Evolutionary conservation across 1,140 invertebrate genomes (phyloP), one percentile per base, ranked within the genome.

Genomic region (Ericerus pela): DNA sequence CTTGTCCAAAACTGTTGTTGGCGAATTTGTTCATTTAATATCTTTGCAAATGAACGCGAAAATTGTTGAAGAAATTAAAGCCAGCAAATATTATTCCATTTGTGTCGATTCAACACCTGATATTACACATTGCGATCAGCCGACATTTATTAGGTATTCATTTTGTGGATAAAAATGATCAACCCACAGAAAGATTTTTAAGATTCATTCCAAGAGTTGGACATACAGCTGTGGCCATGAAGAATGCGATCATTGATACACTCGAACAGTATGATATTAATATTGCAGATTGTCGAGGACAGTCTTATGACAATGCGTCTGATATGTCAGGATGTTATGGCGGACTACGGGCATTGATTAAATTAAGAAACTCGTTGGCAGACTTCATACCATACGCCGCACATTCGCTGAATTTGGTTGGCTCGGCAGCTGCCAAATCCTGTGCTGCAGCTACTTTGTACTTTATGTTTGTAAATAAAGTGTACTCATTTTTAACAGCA

Each of bases 281-380:
- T 68, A 62, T 51, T 26, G 62, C 36, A 61, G 54, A 65, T 61
- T 68, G 65, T 54, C 36, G 64, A 43, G 64, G 65, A 26, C 65
- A 68, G 57, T 62, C 61, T 11, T 68, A 68, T 56, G 66, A 66
- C 54, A 68, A 68, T 59, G 64, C 62, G 16, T 51, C 22, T 24
- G 65, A 68, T 54, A 68, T 68, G 66, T 57, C 62, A 27, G 64
- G 64, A 16, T 51, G 43, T 10, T 68, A 66, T 54, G 52, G 47
- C 12, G 64, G 63, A 16, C 31, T 66, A 14, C 65, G 63, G 56
- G 61, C 61, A 24, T 18, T 56, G 43, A 58, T 63, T 38, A 61
- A 62, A 53, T 27, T 51, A 56, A 8, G 56, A 53, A 62, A 62
- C 62, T 53, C 60, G 26, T 58, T 51, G 52, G 63, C 62, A 11